These are phyloP conservation scores for Limosa lapponica DNA, from an alignment of 2,797 vertebrate species.

Conservation along the genomic window DNA sequence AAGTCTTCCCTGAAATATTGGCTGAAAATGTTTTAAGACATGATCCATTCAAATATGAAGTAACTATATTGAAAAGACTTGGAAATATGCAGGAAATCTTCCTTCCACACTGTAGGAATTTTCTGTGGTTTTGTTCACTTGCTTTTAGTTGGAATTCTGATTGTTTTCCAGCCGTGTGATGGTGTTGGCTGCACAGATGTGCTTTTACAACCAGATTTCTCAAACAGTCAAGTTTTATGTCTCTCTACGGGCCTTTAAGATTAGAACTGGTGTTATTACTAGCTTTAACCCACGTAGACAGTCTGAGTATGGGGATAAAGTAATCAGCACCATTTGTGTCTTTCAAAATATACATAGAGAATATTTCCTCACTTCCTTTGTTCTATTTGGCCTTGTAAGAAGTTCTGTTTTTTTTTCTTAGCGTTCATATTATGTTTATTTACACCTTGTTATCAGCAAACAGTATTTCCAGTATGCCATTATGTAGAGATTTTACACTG, in stretches of 20 bases:
- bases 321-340: slow-evolving; percentile 32
- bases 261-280: slow-evolving; percentile 65
- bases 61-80: background rate
- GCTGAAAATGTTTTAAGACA: background rate
- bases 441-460: background rate
- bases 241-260: slow-evolving; percentile 54
- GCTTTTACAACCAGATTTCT: slow-evolving; percentile 62
- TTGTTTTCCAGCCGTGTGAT: slow-evolving; percentile 29
- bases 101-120: background rate
- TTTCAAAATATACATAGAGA: background rate
- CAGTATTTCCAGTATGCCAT: background rate
- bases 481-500: background rate
- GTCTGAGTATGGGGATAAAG: slow-evolving; percentile 45
- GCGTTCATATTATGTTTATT: background rate
- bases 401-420: background rate
- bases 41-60: background rate
- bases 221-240: slow-evolving; percentile 58
- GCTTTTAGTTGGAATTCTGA: slow-evolving; percentile 31
- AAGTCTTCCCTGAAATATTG: background rate
- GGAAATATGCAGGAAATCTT: background rate
- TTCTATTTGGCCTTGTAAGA: background rate
- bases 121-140: slow-evolving; percentile 51
- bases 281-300: slow-evolving; percentile 36
- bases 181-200: slow-evolving; percentile 57
- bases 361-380: background rate